Evolutionary conservation across 2,888 invertebrate genomes (phyloP).

Genomic region (Parnassius orleans): DNA sequence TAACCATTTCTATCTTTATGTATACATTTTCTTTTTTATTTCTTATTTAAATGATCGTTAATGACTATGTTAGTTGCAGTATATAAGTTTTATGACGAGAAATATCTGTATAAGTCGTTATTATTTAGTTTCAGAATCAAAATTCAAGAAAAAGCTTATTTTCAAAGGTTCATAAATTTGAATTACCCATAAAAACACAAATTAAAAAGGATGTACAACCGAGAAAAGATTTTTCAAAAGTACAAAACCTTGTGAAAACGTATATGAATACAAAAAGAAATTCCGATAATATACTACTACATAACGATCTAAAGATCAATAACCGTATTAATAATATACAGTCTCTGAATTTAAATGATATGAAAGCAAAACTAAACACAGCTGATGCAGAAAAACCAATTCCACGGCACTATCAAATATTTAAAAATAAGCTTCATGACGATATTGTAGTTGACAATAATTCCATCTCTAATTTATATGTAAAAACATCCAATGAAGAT

Average conservation of each 20-base stretch:
- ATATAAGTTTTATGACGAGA: too few species aligned
- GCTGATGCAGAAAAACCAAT: background rate
- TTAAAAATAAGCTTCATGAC: background rate
- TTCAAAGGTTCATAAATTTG: conserved; percentile 32
- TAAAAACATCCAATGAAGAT: conserved; percentile 38
- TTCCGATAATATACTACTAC: background rate
- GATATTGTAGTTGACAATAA: conserved; percentile 16
- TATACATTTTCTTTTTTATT: too few species aligned
- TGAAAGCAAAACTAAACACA: background rate
- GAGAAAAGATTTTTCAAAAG: conserved; percentile 51
- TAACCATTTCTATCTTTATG: too few species aligned
- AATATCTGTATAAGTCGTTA: background rate
- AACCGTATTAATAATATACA: background rate
- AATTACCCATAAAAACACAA: conserved; percentile 26
- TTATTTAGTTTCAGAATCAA: conserved; percentile 27
- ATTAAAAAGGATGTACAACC: conserved; percentile 46
- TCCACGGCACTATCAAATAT: background rate
- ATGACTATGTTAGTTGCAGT: too few species aligned
- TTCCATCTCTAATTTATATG: conserved; percentile 16
- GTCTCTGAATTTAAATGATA: background rate
- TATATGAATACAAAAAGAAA: conserved; percentile 42
- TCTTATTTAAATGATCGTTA: too few species aligned
- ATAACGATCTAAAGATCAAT: background rate
- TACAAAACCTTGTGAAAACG: conserved; percentile 45
- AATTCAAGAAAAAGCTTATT: conserved; percentile 30